Conservation (phyloP, 2,113 vertebrate genomes). For the Cavia aperea region DNA sequence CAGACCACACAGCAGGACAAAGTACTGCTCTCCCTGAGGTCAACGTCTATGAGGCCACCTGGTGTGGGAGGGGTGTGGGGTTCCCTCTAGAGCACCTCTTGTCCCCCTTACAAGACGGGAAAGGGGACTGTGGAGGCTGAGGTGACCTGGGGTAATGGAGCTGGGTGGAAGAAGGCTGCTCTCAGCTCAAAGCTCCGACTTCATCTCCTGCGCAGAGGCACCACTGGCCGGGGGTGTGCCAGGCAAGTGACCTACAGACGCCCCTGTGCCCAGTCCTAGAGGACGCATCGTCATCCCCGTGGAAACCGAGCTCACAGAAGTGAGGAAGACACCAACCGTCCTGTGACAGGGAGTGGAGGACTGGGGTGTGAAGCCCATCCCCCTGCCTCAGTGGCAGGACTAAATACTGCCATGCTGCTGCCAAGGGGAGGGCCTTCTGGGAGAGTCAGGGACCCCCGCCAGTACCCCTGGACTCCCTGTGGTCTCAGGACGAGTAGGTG, state of each 20-base stretch:
- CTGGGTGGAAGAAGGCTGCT: not conserved
- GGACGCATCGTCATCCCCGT: not conserved
- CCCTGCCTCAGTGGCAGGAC: not conserved
- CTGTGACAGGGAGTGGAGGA: not conserved
- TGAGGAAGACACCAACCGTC: not conserved
- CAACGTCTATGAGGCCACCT: not conserved
- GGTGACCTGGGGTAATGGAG: rapidly evolving
- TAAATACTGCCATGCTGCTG: not conserved
- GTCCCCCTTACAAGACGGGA: not conserved
- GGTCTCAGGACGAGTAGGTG: rapidly evolving
- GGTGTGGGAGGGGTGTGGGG: not conserved
- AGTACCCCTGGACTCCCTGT: no score
- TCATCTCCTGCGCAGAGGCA: not conserved
- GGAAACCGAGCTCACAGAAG: not conserved
- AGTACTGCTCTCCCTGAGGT: not conserved
- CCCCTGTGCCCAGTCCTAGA: no score
- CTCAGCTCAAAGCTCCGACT: not conserved
- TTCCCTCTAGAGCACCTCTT: not conserved
- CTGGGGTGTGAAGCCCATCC: not conserved
- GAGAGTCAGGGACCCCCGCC: not conserved
- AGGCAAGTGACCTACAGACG: not conserved
- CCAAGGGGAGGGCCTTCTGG: not conserved
- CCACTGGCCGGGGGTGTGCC: not conserved
- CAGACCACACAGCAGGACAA: not conserved
- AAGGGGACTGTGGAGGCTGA: not conserved